Conservation (phyloP, 1,140 invertebrate species). For the Stenopsyche tienmushanensis region DNA sequence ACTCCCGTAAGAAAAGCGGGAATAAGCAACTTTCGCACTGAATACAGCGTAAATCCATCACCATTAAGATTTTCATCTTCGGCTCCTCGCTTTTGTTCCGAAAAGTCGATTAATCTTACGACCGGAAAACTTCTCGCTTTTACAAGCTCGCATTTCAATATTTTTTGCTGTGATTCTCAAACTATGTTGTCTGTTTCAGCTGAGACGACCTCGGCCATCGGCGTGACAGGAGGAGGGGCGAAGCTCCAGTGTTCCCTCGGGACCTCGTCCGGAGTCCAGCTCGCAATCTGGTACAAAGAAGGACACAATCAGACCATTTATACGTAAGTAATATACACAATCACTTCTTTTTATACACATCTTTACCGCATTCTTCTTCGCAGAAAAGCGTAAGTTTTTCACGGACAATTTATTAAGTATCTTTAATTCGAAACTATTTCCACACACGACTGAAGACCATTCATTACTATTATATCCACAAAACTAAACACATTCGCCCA, state of each 20-base stretch:
- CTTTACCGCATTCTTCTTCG: no score
- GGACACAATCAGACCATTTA: conserved; percentile 37
- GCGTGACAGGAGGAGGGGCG: conserved; percentile 30
- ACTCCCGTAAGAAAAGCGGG: no score
- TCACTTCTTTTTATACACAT: no score
- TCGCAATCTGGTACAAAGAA: conserved; percentile 41
- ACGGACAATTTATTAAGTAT: no score
- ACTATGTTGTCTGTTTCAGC: conserved; percentile 32
- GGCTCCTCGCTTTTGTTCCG: background rate
- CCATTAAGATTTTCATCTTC: background rate
- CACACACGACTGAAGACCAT: no score
- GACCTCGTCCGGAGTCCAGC: conserved; percentile 20
- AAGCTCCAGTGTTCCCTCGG: conserved; percentile 31
- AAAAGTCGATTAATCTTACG: conserved; percentile 7
- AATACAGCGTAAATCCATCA: background rate
- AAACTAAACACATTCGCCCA: no score
- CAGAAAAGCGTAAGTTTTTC: no score
- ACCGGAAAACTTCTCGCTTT: background rate
- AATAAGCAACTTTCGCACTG: background rate
- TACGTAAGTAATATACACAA: no score
- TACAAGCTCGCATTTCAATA: background rate
- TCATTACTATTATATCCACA: no score
- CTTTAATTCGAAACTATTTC: no score
- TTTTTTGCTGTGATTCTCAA: conserved; percentile 10
- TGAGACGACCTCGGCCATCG: conserved; percentile 23